Evolutionary conservation across 2,113 vertebrate species (phyloP).

Genomic region (Anguilla rostrata): DNA sequence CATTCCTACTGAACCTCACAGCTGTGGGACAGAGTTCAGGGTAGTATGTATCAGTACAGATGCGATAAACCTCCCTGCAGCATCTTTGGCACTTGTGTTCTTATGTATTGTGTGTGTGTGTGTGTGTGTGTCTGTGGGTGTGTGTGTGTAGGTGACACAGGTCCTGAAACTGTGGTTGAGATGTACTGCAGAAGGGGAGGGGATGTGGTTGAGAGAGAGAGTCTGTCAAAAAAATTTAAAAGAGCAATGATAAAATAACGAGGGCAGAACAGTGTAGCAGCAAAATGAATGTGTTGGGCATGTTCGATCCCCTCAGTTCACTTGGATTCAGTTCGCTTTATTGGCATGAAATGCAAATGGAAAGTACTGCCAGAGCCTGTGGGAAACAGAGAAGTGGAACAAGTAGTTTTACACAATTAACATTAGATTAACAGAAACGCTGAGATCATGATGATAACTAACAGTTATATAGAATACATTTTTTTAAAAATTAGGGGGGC

Average conservation of each 20-base stretch:
- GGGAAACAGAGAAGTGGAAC: too few species aligned
- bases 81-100: background rate
- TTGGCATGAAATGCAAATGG: too few species aligned
- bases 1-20: background rate
- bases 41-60: background rate
- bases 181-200: conserved; percentile 33
- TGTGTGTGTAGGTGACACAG: background rate
- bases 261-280: too few species aligned
- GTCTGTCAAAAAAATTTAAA: background rate
- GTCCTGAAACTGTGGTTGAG: conserved; percentile 28
- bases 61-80: background rate
- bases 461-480: too few species aligned
- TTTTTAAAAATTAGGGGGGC: too few species aligned
- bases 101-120: background rate
- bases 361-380: too few species aligned
- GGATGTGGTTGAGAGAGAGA: conserved; percentile 56
- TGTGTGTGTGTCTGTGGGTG: background rate
- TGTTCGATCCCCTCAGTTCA: too few species aligned
- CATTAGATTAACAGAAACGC: too few species aligned
- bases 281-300: too few species aligned
- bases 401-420: too few species aligned
- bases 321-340: too few species aligned
- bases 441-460: too few species aligned
- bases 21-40: background rate
- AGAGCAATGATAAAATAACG: background rate